These are phyloP conservation scores for Brevimyrus niger DNA, from an alignment of 2,113 vertebrate genomes.

Conservation along the genomic window DNA sequence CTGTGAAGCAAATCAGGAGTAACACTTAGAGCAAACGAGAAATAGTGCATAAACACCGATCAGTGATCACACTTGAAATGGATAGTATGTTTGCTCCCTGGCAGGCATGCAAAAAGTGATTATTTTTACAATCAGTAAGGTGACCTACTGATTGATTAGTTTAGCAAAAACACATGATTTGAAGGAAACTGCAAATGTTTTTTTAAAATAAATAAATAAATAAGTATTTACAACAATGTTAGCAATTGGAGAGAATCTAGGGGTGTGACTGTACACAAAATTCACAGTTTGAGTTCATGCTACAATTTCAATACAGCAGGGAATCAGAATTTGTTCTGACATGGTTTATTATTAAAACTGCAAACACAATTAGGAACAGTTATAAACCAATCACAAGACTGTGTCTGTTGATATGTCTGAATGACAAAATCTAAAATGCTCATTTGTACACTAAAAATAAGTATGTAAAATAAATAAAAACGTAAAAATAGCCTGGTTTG, in stretches of 20 bases:
- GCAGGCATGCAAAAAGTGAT: not conserved
- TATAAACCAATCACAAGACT: not conserved
- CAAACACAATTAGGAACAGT: not conserved
- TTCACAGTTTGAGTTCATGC: not conserved
- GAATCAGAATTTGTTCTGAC: not conserved
- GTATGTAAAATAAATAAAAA: not conserved
- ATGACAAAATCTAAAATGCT: not conserved
- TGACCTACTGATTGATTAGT: not conserved
- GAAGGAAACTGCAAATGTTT: not conserved
- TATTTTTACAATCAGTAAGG: not conserved
- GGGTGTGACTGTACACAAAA: not conserved
- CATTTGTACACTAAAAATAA: not conserved
- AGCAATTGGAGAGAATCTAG: not conserved
- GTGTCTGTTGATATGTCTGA: not conserved
- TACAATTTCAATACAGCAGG: not conserved
- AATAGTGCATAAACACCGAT: not conserved
- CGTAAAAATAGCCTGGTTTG: not conserved
- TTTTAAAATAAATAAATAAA: too few species aligned
- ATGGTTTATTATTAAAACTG: not conserved
- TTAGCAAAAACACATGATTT: not conserved
- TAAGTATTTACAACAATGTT: too few species aligned
- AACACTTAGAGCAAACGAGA: not conserved
- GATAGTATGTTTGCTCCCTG: not conserved
- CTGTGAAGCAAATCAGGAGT: not conserved
- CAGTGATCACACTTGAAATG: not conserved